Percentiles rank a stretch among this genome's conserved stretches.
Evolutionary conservation across 2,888 invertebrate genomes (phyloP).

Genomic region (Encarsia formosa): DNA sequence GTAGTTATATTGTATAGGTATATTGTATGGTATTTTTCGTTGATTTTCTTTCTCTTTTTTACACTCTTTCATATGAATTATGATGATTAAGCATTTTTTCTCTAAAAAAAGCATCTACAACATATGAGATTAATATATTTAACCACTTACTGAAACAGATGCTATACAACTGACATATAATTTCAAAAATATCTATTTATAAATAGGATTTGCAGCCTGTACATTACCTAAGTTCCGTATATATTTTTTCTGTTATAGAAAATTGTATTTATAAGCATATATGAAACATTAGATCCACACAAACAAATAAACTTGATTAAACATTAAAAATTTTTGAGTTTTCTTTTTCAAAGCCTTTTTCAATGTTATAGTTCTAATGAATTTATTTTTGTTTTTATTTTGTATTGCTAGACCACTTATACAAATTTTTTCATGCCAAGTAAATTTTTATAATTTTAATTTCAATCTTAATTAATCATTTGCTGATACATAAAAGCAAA

Average conservation of each 20-base stretch:
- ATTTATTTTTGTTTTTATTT: too few relatives aligned
- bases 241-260: slow-evolving; percentile 47
- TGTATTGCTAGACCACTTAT: too few relatives aligned
- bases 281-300: slow-evolving; percentile 46
- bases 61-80: slow-evolving; percentile 26
- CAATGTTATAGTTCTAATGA: too few relatives aligned
- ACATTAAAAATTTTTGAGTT: too few relatives aligned
- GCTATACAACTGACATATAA: slow-evolving; percentile 39
- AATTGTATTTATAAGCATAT: slow-evolving; percentile 50
- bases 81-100: slow-evolving; percentile 14
- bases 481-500: too few relatives aligned
- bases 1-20: slow-evolving; percentile 45
- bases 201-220: slow-evolving; percentile 44
- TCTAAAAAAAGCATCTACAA: slow-evolving; percentile 36
- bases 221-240: slow-evolving; percentile 48
- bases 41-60: slow-evolving; percentile 29
- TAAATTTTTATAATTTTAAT: too few relatives aligned
- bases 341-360: too few relatives aligned
- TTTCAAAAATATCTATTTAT: slow-evolving; percentile 39
- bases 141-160: slow-evolving; percentile 36
- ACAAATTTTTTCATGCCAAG: too few relatives aligned
- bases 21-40: slow-evolving; percentile 27
- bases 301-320: slow-evolving; percentile 49
- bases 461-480: too few relatives aligned
- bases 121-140: slow-evolving; percentile 47